Conservation (phyloP, 2,888 invertebrate genomes). For the Drosophila pseudotakahashii region DNA sequence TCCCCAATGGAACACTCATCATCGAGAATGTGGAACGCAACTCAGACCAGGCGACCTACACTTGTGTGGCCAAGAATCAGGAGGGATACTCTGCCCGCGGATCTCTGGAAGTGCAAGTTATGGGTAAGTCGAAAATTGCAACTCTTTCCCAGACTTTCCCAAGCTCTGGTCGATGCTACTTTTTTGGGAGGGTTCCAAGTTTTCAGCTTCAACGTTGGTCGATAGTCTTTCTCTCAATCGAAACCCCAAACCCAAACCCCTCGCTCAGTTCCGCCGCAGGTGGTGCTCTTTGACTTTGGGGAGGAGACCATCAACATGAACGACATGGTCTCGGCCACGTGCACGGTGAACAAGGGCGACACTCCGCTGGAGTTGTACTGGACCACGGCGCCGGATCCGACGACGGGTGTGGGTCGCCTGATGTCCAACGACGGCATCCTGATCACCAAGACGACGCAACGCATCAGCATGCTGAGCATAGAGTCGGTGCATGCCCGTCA, state of each 20-base stretch:
- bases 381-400: conserved; percentile 85
- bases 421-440: conserved; percentile 87
- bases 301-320: conserved; percentile 91
- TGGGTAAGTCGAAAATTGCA: conserved; percentile 90
- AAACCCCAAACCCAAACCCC: neutral
- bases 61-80: conserved; percentile 95
- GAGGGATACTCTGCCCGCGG: conserved; percentile 95
- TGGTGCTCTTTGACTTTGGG: conserved; percentile 91
- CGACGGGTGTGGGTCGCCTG: conserved; percentile 85
- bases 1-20: conserved; percentile 95
- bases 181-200: conserved; percentile 51
- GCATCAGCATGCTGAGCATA: conserved; percentile 88
- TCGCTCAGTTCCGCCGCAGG: conserved; percentile 90
- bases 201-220: conserved; percentile 73
- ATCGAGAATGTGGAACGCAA: conserved; percentile 96
- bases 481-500: conserved; percentile 89
- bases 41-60: conserved; percentile 97
- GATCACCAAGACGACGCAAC: conserved; percentile 87
- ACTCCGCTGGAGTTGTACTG: conserved; percentile 91
- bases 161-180: conserved; percentile 33
- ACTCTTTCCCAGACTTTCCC: conserved; percentile 19
- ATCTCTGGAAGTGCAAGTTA: conserved; percentile 96
- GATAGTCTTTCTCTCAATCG: conserved; percentile 25
- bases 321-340: conserved; percentile 89
- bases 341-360: conserved; percentile 91